Percentiles rank a stretch among this genome's conserved stretches.
These are phyloP conservation scores for Brotogeris chrysoptera DNA, from an alignment of 2,797 vertebrate species.

Conservation along the genomic window DNA sequence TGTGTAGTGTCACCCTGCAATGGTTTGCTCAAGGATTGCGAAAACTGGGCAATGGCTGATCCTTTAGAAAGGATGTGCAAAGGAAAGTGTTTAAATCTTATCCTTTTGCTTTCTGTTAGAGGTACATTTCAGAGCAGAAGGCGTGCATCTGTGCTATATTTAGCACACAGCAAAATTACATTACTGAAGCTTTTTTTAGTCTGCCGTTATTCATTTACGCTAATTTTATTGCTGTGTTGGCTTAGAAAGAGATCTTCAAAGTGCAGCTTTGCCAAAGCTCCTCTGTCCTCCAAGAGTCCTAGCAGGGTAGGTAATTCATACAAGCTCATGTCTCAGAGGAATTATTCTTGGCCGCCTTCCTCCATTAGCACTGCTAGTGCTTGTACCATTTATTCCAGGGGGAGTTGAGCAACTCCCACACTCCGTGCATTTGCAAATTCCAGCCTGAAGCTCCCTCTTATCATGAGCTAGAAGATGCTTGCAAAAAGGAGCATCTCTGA, in stretches of 20 bases:
- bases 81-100: neutral
- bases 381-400: neutral
- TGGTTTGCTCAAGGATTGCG: neutral
- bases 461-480: neutral
- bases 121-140: neutral
- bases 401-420: neutral
- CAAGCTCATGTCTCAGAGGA: neutral
- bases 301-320: neutral
- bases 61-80: neutral
- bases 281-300: neutral
- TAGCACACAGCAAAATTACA: neutral
- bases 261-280: neutral
- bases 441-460: neutral
- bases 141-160: neutral
- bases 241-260: neutral
- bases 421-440: neutral
- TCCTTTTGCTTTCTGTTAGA: neutral
- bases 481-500: neutral
- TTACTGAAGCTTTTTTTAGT: neutral
- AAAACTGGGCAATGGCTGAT: neutral
- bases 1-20: neutral
- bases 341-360: neutral
- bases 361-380: slow-evolving; percentile 19
- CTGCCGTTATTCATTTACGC: neutral
- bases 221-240: neutral